phyloP scores from a whole-genome alignment of 2,888 invertebrate genomes.

The Fragum fragum region DNA sequence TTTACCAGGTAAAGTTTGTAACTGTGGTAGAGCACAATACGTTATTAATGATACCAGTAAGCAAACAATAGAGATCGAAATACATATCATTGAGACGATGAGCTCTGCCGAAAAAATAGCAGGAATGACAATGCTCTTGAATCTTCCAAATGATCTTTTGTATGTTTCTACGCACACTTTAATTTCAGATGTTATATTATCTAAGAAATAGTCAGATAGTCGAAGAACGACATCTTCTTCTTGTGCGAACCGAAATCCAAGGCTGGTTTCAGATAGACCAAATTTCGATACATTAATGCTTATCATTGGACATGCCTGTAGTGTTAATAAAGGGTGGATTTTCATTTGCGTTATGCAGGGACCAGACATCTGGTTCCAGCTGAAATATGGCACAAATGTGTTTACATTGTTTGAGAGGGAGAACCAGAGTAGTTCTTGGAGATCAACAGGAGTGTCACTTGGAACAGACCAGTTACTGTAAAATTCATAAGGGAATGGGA shows the following conservation, averaged over 20 bases:
- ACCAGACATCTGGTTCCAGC: not conserved
- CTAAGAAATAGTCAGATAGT: not conserved
- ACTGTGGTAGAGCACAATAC: slow-evolving; percentile 34
- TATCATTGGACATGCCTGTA: not conserved
- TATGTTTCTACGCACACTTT: slow-evolving; percentile 19
- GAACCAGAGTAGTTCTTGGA: not conserved
- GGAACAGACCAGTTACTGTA: slow-evolving; percentile 2
- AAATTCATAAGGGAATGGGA: not conserved
- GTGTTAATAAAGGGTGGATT: not conserved
- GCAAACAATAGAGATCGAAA: slow-evolving; percentile 36
- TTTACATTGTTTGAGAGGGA: not conserved
- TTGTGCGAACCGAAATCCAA: not conserved
- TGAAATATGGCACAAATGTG: not conserved
- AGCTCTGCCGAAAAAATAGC: slow-evolving; percentile 4
- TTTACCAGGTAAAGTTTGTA: slow-evolving; percentile 48
- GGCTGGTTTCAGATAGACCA: not conserved
- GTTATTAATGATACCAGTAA: slow-evolving; percentile 39
- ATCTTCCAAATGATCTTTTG: not conserved
- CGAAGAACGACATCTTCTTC: not conserved
- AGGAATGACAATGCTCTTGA: not conserved
- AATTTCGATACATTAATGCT: not conserved
- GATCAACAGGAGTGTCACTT: not conserved
- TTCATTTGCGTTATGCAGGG: not conserved
- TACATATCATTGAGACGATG: slow-evolving; percentile 9
- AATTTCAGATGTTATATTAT: not conserved